Percentiles rank a stretch among this genome's conserved stretches.
phyloP scores from a whole-genome alignment of 2,113 vertebrate genomes.

The Cinclus cinclus region DNA sequence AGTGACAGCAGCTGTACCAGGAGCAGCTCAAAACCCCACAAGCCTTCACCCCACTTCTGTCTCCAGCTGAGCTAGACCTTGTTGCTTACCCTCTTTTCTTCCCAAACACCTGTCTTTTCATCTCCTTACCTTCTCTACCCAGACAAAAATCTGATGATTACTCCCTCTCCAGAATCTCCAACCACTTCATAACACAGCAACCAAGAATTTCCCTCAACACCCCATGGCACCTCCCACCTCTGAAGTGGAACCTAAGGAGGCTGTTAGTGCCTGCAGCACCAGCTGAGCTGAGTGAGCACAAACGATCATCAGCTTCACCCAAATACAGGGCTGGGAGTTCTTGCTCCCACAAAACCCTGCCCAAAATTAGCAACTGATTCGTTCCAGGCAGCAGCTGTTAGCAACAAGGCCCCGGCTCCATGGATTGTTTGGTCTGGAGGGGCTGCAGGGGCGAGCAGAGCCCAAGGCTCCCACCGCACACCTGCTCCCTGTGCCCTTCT shows the following conservation, averaged over 20 bases:
- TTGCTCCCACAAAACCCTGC: background rate
- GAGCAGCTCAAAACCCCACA: background rate
- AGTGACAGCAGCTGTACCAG: background rate
- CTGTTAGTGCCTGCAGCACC: background rate
- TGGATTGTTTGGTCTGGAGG: background rate
- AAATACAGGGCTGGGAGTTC: background rate
- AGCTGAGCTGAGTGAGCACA: background rate
- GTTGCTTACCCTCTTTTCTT: accelerated
- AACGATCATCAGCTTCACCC: background rate
- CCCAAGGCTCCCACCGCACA: background rate
- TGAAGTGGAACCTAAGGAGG: background rate
- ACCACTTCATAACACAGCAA: background rate
- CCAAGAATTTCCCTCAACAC: background rate
- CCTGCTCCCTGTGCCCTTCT: accelerated
- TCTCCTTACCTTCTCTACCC: background rate
- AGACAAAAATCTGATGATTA: too few relatives aligned
- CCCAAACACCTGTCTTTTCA: background rate
- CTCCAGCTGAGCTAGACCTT: background rate
- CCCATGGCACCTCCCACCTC: background rate
- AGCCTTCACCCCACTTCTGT: background rate
- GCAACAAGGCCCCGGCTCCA: accelerated
- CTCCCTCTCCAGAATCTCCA: background rate
- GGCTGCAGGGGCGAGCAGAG: background rate
- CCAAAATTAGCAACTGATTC: background rate
- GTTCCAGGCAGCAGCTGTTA: background rate